Percentiles rank a stretch among this genome's conserved stretches.
Evolutionary conservation across 2,888 invertebrate species (phyloP).

Genomic region (Pemphredon lugubris): DNA sequence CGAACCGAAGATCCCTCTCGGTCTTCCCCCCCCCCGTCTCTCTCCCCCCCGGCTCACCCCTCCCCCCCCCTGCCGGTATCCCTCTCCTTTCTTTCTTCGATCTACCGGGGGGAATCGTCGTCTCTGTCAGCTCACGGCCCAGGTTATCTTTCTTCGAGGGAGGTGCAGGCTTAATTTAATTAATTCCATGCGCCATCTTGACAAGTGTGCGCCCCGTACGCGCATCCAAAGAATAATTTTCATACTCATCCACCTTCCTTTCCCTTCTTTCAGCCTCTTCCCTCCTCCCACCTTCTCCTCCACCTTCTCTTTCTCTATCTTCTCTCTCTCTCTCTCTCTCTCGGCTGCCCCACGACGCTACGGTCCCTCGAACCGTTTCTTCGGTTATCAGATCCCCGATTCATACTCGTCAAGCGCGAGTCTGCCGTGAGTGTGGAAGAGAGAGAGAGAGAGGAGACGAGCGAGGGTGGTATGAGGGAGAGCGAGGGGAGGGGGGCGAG

Average conservation of each 20-base stretch:
- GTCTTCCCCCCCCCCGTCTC: constrained; percentile 66
- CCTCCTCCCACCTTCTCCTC: constrained; percentile 36
- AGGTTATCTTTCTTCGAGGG: constrained; percentile 74
- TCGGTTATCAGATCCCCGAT: constrained; percentile 76
- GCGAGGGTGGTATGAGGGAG: constrained; percentile 5
- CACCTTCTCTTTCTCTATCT: constrained; percentile 31
- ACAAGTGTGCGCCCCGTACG: constrained; percentile 75
- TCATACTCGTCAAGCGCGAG: constrained; percentile 71
- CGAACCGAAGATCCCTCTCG: constrained; percentile 74
- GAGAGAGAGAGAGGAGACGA: constrained; percentile 17
- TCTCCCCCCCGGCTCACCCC: constrained; percentile 64
- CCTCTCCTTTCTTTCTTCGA: constrained; percentile 35
- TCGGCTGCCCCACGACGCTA: constrained; percentile 43
- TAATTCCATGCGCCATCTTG: constrained; percentile 79
- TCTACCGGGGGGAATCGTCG: constrained; percentile 41
- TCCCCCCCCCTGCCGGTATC: constrained; percentile 30
- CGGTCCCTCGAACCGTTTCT: constrained; percentile 65
- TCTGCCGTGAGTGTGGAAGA: constrained; percentile 34
- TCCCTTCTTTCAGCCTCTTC: constrained; percentile 46
- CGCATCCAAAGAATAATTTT: constrained; percentile 74
- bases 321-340: constrained; percentile 37
- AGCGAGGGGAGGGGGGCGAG: no score
- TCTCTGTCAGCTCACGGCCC: constrained; percentile 52
- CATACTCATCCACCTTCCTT: constrained; percentile 72
- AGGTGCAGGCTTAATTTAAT: constrained; percentile 79